Percentiles rank a stretch among this genome's conserved stretches.
phyloP scores from a whole-genome alignment of 2,113 vertebrate species.

The Tenrec ecaudatus region DNA sequence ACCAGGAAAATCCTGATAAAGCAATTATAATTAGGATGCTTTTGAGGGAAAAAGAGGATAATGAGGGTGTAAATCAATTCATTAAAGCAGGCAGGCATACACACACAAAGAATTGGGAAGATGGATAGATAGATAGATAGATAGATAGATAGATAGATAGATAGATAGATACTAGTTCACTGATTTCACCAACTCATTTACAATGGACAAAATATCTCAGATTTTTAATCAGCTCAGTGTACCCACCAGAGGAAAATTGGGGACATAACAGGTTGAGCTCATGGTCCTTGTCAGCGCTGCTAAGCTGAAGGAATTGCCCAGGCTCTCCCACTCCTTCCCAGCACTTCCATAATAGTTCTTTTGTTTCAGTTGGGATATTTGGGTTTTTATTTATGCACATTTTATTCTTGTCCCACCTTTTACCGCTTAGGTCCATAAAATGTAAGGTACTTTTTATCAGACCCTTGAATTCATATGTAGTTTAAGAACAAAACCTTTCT shows the following conservation, averaged over 20 bases:
- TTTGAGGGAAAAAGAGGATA: no score
- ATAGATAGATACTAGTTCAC: no score
- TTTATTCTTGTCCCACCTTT: background rate
- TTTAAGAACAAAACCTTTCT: background rate
- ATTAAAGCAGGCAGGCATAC: no score
- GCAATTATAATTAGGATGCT: no score
- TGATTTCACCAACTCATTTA: background rate
- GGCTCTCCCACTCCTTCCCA: background rate
- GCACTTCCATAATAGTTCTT: background rate
- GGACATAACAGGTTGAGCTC: background rate
- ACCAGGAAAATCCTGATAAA: no score
- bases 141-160: no score
- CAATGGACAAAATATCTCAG: background rate
- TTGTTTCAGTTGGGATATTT: background rate
- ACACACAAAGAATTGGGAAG: no score
- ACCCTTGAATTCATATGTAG: background rate
- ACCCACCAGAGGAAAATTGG: no score
- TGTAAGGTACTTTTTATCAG: background rate
- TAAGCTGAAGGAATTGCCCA: rapidly evolving
- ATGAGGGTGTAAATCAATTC: no score
- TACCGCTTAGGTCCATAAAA: background rate
- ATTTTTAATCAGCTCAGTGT: background rate
- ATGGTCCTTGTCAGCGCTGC: background rate
- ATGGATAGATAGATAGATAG: no score
- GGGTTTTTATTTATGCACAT: background rate